Conservation (phyloP, 2,113 vertebrate species). For the Oxyura jamaicensis region DNA sequence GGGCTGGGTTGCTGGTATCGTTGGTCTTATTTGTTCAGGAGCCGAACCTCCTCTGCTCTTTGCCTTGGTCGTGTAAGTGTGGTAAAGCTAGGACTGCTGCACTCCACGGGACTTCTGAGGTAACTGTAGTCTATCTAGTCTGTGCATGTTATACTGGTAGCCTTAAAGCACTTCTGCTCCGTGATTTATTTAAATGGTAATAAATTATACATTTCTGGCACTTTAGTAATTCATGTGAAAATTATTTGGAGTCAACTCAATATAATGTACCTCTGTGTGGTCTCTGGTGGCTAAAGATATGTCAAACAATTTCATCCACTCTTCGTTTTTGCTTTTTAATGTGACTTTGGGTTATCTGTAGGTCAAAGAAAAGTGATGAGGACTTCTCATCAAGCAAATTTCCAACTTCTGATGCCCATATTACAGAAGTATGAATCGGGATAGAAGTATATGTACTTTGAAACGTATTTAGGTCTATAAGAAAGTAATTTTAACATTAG, state of each 20-base stretch:
- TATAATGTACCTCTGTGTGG: slow-evolving; percentile 63
- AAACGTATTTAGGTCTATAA: accelerated
- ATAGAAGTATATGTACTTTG: accelerated
- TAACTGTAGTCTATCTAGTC: slow-evolving; percentile 39
- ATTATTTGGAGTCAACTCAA: slow-evolving; percentile 79
- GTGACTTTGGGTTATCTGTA: slow-evolving; percentile 3
- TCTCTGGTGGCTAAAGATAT: slow-evolving; percentile 57
- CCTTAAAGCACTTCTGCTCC: slow-evolving; percentile 69
- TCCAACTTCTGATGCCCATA: neutral
- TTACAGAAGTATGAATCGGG: neutral
- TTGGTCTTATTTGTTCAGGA: accelerated
- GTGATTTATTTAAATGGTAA: slow-evolving; percentile 84
- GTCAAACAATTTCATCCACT: slow-evolving; percentile 58
- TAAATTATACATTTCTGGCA: slow-evolving; percentile 86
- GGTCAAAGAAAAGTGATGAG: neutral
- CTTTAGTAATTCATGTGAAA: slow-evolving; percentile 87
- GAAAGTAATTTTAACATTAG: neutral
- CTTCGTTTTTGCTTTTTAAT: slow-evolving; percentile 27
- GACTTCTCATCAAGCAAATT: neutral
- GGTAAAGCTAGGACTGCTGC: neutral
- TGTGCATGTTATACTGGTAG: neutral
- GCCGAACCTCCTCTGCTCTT: accelerated
- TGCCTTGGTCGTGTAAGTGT: neutral
- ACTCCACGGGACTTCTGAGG: neutral
- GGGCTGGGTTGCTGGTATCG: accelerated